Evolutionary conservation across 2,888 invertebrate genomes (phyloP).

Genomic region (Erebia epiphron): DNA sequence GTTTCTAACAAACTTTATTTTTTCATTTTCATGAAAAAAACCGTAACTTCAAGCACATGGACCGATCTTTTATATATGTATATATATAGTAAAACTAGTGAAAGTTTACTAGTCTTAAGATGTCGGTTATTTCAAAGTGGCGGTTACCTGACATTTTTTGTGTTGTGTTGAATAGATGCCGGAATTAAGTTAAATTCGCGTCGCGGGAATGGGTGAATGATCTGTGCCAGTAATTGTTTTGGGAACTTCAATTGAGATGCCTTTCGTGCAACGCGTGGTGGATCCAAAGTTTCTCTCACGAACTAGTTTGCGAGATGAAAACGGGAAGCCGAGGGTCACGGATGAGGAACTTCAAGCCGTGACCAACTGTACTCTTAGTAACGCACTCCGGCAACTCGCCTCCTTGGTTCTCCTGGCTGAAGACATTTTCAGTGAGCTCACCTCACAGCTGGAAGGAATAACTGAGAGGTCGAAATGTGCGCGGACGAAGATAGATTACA

Average conservation of each 20-base stretch:
- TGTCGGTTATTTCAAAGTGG: conserved; percentile 83
- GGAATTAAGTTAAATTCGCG: conserved; percentile 77
- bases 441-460: conserved; percentile 88
- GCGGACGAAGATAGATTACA: conserved; percentile 86
- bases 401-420: conserved; percentile 92
- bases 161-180: conserved; percentile 79
- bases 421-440: conserved; percentile 93
- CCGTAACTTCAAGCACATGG: conserved; percentile 40
- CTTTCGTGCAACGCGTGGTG: conserved; percentile 93
- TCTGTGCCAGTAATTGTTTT: conserved; percentile 55
- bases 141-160: conserved; percentile 83
- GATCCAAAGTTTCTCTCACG: conserved; percentile 91
- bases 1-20: conserved; percentile 71
- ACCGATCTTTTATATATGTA: conserved; percentile 46
- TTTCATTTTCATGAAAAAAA: conserved; percentile 40
- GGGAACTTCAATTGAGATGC: conserved; percentile 85
- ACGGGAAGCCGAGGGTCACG: conserved; percentile 83
- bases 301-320: conserved; percentile 83
- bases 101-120: conserved; percentile 76
- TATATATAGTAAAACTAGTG: conserved; percentile 48
- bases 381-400: conserved; percentile 92
- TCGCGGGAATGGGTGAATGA: conserved; percentile 74
- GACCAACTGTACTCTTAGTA: conserved; percentile 93
- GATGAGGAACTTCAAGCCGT: conserved; percentile 93
- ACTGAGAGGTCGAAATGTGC: conserved; percentile 88